Evolutionary conservation across 1,140 invertebrate species (phyloP), one percentile per base, ranked within the genome.

Genomic region (Teleogryllus occipitalis): DNA sequence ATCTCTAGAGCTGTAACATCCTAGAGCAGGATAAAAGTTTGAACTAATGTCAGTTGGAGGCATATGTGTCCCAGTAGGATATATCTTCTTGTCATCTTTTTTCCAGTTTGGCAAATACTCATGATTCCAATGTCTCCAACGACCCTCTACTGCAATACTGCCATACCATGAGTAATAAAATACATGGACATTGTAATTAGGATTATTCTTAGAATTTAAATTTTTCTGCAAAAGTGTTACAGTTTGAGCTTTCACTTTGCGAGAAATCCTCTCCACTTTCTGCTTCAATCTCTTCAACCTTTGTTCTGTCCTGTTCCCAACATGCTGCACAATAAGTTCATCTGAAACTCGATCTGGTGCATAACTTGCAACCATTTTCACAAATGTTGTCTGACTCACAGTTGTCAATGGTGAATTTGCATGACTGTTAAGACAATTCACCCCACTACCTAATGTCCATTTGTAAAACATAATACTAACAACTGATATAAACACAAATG

Each of bases 101-200:
- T 87, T 87, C 87, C 86, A 87, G 79, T 87, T 87, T 8, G 86
- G 85, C 47, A 88, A 80, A 81, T 87, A 87, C 46, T 85, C 83
- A 75, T 88, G 86, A 82, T 88, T 87, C 88, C 88, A 89, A 76
- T 87, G 87, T 80, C 84, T 85, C 85, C 87, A 88, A 12, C 79
- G 78, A 7, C 86, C 85, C 80, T 89, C 87, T 79, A 84, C 84
- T 73, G 82, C 80, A n/a, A 83, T 54, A 72, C 87, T 88, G 15
- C 85, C 85, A 82, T 88, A 88, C 88, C 87, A 88, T 8, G 87
- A 83, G 81, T 88, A 88, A 82, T 89, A 89, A 83, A 89, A 89
- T 73, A 87, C 86, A 81, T 88, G 88, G 39, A 87, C 83, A 79
- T 87, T 86, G 79, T 87, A 87, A 82, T 88, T 87, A 7, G 86